Conservation (phyloP, 2,888 invertebrate species). For the Lepas anatifera region DNA sequence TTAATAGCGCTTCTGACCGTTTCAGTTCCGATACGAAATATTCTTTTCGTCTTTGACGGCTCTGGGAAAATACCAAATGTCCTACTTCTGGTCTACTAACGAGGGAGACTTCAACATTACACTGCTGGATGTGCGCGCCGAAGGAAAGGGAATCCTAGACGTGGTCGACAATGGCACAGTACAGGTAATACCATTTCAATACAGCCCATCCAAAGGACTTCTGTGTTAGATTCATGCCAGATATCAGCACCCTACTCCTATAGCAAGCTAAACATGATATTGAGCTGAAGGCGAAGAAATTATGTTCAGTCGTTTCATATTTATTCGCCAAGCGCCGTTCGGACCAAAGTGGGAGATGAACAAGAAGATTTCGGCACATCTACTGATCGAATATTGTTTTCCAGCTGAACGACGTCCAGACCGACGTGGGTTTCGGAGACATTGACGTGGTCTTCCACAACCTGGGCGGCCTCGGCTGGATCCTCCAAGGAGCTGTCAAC, state of each 20-base stretch:
- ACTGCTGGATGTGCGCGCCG: constrained; percentile 54
- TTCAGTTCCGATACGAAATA: constrained; percentile 34
- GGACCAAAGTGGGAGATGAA: no score
- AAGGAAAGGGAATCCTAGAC: constrained; percentile 53
- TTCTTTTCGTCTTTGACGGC: constrained; percentile 43
- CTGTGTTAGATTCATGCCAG: no score
- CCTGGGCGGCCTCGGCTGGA: constrained; percentile 54
- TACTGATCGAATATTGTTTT: no score
- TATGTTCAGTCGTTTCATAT: no score
- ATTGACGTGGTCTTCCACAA: constrained; percentile 72
- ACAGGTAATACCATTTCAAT: no score
- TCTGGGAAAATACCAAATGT: constrained; percentile 59
- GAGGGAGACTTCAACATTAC: constrained; percentile 65
- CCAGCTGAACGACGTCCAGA: constrained; percentile 57
- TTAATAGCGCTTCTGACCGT: no score
- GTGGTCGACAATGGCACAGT: constrained; percentile 62
- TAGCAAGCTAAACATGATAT: no score
- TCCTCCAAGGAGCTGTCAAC: constrained; percentile 59
- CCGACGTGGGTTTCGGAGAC: constrained; percentile 61
- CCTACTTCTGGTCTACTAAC: constrained; percentile 54
- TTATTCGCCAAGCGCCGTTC: no score
- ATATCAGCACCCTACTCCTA: no score
- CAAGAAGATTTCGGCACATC: no score
- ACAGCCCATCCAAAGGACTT: no score
- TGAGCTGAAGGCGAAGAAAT: no score